Evolutionary conservation across 2,113 vertebrate species (phyloP).

Genomic region (Vidua chalybeata): DNA sequence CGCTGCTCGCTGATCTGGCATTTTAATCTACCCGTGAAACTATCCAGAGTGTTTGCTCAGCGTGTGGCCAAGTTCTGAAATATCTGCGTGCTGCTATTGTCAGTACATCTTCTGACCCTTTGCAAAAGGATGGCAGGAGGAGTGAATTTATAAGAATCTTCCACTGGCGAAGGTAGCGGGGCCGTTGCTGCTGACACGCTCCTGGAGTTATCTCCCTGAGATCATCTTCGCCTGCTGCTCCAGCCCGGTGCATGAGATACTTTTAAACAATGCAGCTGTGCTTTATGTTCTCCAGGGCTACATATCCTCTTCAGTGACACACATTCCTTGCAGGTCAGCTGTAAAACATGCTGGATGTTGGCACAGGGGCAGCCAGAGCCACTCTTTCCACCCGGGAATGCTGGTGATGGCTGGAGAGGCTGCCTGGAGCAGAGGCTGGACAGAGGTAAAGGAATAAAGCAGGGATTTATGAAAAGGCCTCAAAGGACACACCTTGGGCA

Average conservation of each 20-base stretch:
- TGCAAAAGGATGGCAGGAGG: constrained; percentile 61
- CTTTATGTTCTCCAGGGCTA: constrained; percentile 48
- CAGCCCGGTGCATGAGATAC: background rate
- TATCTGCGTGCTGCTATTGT: constrained; percentile 72
- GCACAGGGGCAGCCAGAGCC: background rate
- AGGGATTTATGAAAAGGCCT: background rate
- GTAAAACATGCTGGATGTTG: constrained; percentile 62
- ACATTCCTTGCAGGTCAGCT: constrained; percentile 70
- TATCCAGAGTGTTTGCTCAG: constrained; percentile 75
- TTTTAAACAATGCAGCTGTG: constrained; percentile 66
- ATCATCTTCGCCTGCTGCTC: constrained; percentile 42
- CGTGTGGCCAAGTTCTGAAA: constrained; percentile 74
- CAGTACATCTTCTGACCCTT: constrained; percentile 70
- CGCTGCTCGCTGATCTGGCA: constrained; percentile 55
- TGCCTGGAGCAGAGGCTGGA: background rate
- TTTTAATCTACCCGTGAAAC: constrained; percentile 69
- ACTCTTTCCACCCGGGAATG: background rate
- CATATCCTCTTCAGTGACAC: constrained; percentile 58
- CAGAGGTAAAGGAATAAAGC: background rate
- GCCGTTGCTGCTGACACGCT: constrained; percentile 26
- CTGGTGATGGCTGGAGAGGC: background rate
- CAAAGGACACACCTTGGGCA: background rate
- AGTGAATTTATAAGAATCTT: constrained; percentile 73
- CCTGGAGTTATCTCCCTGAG: constrained; percentile 44
- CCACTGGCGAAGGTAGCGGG: constrained; percentile 53